Percentiles rank a stretch among this genome's conserved stretches.
These are phyloP conservation scores for Caenorhabditis virilis DNA, from an alignment of 2,888 invertebrate species.

Conservation along the genomic window DNA sequence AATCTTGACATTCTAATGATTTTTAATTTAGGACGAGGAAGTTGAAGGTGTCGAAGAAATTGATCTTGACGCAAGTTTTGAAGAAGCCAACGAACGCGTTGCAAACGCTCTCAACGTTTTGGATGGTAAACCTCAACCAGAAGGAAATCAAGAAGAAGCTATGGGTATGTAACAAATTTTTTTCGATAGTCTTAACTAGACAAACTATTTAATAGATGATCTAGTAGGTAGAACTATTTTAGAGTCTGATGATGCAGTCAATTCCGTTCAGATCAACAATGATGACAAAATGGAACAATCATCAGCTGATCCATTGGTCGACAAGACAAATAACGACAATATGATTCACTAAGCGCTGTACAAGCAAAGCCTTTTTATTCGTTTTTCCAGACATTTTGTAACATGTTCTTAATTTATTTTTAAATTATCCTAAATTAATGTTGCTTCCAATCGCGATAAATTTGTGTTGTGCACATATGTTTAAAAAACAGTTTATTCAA, in stretches of 20 bases:
- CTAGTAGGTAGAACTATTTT: no score
- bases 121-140: neutral
- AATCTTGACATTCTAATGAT: neutral
- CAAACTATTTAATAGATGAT: no score
- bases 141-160: constrained; percentile 10
- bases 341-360: no score
- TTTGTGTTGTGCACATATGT: no score
- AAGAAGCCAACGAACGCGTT: constrained; percentile 16
- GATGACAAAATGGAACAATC: constrained; percentile 3
- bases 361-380: no score
- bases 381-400: no score
- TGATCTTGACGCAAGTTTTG: constrained; percentile 39
- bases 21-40: constrained; percentile 33
- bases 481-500: no score
- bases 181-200: no score
- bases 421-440: no score
- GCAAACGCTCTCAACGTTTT: constrained; percentile 9
- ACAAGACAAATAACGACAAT: constrained; percentile 37
- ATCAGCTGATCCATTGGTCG: constrained; percentile 16
- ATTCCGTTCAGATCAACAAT: constrained; percentile 26
- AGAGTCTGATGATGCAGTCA: no score
- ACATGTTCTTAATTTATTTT: no score
- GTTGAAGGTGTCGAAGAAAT: constrained; percentile 23
- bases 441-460: no score
- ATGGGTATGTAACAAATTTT: constrained; percentile 35